Base-by-base conservation (phyloP, 1,140 invertebrate genomes). In the Sycophaga agraensis region DNA sequence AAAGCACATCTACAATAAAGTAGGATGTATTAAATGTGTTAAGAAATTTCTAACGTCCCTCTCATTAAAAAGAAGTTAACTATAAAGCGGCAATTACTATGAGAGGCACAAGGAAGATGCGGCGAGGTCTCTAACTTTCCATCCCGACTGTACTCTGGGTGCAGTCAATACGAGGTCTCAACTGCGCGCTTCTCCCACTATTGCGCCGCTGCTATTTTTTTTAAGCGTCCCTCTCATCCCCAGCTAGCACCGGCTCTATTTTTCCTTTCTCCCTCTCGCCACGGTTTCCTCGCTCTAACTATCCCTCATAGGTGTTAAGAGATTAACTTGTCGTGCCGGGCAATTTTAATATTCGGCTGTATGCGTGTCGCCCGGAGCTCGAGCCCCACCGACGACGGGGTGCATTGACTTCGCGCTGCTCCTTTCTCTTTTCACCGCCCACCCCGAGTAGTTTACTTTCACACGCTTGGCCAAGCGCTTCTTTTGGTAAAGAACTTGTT, bases 261-360 rank as follows among this genome's bases (percentile, higher is more conserved):
- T 46, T 34, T 43, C 61, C 53, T 49, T 66, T 63, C 24, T 34
- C 21, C 28, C 34, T 61, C 66, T 55, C 43, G 39, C 43, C 17
- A 12, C 21, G 6, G 16, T 4, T 16, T 1, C 14, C 21, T 22
- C 11, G 8, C 42, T 14, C 45, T 66, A 67, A 67, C 59, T 66
- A 68, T 59, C 57, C 69, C 68, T 68, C n/a, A n/a, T 68, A 62
- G 64, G 66, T 67, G 66, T 70, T 73, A 69, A 73, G 69, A 74
- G 70, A 74, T 74, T 74, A 73, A 73, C 68, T 72, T 67, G 70
- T 74, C 70, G 67, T 59, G 50, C 60, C 56, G 59, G 40, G 49
- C 66, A 40, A 66, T 74, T 74, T 74, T 70, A 73, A 74, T 74
- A 48, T 48, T 48, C 45, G 26, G 24, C 68, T 68, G 59, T 40